Conservation (phyloP, 2,797 vertebrate genomes). For the Echeneis naucrates region DNA sequence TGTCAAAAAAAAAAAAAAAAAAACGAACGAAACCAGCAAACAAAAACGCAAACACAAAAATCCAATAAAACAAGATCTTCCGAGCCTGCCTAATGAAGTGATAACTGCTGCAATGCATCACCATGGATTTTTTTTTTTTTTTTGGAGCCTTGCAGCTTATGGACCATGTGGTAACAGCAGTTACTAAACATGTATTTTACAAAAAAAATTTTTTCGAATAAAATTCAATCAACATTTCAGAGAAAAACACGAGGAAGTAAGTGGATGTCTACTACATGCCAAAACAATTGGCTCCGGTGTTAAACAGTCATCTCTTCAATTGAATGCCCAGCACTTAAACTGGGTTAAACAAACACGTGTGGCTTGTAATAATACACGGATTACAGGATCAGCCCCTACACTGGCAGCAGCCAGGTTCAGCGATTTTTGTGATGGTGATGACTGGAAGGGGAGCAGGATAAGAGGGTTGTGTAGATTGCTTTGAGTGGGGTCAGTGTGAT, state of each 20-base stretch:
- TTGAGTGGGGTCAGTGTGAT: conserved; percentile 38
- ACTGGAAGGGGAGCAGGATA: conserved; percentile 35
- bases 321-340: background rate
- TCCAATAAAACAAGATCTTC: conserved; percentile 15
- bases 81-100: conserved; percentile 26
- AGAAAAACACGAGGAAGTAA: background rate
- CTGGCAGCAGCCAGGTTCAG: conserved; percentile 33
- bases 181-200: background rate
- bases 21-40: too few species aligned
- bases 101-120: conserved; percentile 38
- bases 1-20: conserved; percentile 3
- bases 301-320: background rate
- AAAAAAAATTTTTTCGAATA: background rate
- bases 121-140: conserved; percentile 18
- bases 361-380: conserved; percentile 2
- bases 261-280: background rate
- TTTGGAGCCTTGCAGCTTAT: conserved; percentile 1
- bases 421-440: conserved; percentile 48
- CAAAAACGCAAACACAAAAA: too few species aligned
- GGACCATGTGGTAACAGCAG: conserved; percentile 5
- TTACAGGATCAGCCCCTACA: conserved; percentile 16
- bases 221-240: background rate
- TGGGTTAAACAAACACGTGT: conserved; percentile 41
- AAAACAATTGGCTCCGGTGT: conserved; percentile 2
- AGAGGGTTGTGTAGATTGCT: conserved; percentile 27